phyloP scores from a whole-genome alignment of 2,113 vertebrate genomes.

The Chaetops frenatus region DNA sequence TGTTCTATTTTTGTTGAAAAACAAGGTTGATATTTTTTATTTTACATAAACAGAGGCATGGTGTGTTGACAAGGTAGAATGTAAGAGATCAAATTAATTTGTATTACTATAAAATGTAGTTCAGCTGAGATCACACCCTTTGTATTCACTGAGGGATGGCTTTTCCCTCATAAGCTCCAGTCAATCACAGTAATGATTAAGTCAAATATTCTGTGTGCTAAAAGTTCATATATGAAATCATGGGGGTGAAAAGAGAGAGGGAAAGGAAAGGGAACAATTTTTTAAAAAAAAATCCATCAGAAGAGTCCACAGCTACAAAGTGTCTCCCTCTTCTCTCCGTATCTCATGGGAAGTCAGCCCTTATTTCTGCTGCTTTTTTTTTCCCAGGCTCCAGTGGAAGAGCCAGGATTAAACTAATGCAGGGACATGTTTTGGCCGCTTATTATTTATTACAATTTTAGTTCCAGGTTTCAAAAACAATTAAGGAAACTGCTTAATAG shows the following conservation, averaged over 20 bases:
- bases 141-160: neutral
- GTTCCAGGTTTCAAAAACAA: constrained; percentile 70
- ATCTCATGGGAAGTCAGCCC: too few relatives aligned
- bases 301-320: neutral
- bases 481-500: constrained; percentile 60
- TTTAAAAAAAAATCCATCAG: neutral
- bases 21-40: neutral
- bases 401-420: neutral
- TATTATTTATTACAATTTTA: constrained; percentile 63
- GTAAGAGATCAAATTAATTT: neutral
- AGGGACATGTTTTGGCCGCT: constrained; percentile 36
- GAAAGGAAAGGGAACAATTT: neutral
- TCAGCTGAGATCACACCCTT: neutral
- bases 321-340: neutral
- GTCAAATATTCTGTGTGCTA: neutral
- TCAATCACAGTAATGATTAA: neutral
- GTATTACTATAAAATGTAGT: neutral
- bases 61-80: neutral
- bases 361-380: neutral
- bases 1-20: neutral
- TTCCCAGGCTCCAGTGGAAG: neutral
- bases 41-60: neutral
- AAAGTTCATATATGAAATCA: neutral
- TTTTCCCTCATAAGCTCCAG: neutral
- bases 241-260: neutral